Percentiles rank a stretch among this genome's conserved stretches.
These are phyloP conservation scores for Morus bassanus DNA, from an alignment of 2,797 vertebrate genomes.

Conservation along the genomic window DNA sequence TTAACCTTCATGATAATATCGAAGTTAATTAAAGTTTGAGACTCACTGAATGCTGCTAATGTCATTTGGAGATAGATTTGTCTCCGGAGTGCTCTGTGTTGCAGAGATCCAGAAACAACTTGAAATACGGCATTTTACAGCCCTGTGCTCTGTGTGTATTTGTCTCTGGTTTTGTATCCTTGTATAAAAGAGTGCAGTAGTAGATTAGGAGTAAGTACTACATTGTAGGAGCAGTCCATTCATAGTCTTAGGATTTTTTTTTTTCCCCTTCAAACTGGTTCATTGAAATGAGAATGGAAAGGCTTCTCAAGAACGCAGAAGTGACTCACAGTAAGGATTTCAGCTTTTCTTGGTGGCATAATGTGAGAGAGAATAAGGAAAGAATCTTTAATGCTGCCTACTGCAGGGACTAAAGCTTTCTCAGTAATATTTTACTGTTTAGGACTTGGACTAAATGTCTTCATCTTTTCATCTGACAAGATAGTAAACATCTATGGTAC, in stretches of 20 bases:
- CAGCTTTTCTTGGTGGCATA: background rate
- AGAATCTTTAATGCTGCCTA: background rate
- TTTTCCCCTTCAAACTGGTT: background rate
- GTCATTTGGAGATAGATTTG: background rate
- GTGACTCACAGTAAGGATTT: background rate
- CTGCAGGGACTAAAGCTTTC: background rate
- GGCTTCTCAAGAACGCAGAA: background rate
- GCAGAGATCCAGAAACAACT: background rate
- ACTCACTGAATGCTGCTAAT: background rate
- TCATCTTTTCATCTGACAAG: background rate
- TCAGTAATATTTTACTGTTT: background rate
- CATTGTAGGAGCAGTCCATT: background rate
- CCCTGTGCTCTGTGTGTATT: background rate
- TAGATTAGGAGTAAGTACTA: background rate
- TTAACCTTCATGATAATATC: background rate
- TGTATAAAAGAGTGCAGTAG: background rate
- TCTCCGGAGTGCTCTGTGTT: background rate
- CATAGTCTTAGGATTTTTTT: background rate
- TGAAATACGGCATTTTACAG: background rate
- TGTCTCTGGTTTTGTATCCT: background rate
- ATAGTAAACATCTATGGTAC: background rate
- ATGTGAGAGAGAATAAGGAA: background rate
- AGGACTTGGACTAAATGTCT: background rate
- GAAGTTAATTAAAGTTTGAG: background rate
- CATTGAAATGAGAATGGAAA: constrained; percentile 52